Conservation (phyloP, 2,113 vertebrate species). For the Brachirus orientalis region DNA sequence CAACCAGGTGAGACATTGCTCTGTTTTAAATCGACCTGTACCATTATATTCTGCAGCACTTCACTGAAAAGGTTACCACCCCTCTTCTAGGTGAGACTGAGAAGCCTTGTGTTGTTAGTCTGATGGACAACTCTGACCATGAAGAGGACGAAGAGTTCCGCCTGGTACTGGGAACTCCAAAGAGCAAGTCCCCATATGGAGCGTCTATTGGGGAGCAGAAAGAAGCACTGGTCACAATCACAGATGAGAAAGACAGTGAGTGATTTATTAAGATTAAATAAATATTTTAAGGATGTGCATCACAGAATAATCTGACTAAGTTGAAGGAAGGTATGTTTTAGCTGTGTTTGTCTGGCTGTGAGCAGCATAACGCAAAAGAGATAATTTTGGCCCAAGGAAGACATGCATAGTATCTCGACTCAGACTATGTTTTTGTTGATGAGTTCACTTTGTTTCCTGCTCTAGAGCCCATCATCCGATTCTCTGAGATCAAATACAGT, state of each 20-base stretch:
- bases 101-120: constrained; percentile 82
- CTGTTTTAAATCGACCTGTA: neutral
- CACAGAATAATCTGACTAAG: no score
- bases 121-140: constrained; percentile 83
- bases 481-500: constrained; percentile 88
- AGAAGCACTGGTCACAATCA: constrained; percentile 83
- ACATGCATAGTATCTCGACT: no score
- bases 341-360: no score
- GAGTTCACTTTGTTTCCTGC: neutral
- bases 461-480: constrained; percentile 85
- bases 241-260: constrained; percentile 87
- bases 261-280: constrained; percentile 10
- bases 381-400: no score
- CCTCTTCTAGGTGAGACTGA: constrained; percentile 82
- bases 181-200: constrained; percentile 83
- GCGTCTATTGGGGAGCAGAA: constrained; percentile 84
- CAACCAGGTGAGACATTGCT: constrained; percentile 77
- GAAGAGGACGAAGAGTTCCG: constrained; percentile 88
- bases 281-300: no score
- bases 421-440: no score
- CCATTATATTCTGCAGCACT: neutral
- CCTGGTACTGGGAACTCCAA: constrained; percentile 82
- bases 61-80: neutral
- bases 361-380: no score
- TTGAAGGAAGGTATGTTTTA: no score